Conservation (phyloP, 2,113 vertebrate genomes). For the Cyanoramphus novaezelandiae region DNA sequence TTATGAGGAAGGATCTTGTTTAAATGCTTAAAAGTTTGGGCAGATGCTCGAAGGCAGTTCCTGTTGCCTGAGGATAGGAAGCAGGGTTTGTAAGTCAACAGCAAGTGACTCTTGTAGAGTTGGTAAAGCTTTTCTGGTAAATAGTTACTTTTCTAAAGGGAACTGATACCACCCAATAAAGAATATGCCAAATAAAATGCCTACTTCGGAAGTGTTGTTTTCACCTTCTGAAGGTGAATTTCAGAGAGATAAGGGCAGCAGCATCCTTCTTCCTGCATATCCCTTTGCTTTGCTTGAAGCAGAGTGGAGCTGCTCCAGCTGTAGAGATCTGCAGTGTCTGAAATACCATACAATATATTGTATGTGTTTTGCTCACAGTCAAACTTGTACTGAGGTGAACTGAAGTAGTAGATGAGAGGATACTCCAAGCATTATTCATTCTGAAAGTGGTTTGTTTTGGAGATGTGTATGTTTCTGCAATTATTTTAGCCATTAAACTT, state of each 20-base stretch:
- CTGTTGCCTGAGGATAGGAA: not conserved
- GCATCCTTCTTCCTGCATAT: not conserved
- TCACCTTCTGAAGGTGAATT: not conserved
- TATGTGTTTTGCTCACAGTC: not conserved
- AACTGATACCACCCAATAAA: not conserved
- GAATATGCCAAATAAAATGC: not conserved
- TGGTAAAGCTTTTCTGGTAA: not conserved
- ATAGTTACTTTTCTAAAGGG: not conserved
- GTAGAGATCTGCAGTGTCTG: not conserved
- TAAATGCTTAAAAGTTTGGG: not conserved
- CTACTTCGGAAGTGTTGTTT: not conserved
- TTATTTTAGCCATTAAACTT: constrained; percentile 52
- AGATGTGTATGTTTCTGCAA: constrained; percentile 21
- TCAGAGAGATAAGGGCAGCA: not conserved
- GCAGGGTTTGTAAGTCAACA: not conserved
- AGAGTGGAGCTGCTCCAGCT: not conserved
- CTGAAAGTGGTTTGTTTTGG: constrained; percentile 60
- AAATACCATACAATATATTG: fast-evolving
- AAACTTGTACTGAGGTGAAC: not conserved
- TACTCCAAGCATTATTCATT: not conserved
- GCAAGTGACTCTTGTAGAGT: not conserved
- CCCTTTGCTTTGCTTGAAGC: not conserved
- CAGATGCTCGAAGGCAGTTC: not conserved
- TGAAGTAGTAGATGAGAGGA: constrained; percentile 47
- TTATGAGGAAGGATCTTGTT: not conserved